A percentile compares a stretch with the other conserved stretches of the same genome.
Conservation (phyloP, 2,113 vertebrate genomes). For the Rattus rattus region DNA sequence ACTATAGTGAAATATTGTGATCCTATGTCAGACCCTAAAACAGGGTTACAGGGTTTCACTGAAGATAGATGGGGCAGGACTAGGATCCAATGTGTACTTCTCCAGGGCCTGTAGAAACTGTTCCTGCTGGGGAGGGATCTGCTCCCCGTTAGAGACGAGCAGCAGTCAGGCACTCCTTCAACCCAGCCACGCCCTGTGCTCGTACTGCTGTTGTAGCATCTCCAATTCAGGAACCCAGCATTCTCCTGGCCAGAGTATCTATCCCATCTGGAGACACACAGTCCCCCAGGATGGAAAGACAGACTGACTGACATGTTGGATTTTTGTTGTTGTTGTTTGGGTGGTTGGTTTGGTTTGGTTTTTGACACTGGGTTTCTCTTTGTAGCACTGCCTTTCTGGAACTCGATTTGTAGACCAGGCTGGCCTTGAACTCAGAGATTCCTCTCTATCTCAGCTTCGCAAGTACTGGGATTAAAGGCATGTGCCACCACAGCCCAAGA, state of each 20-base stretch:
- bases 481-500: not conserved
- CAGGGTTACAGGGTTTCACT: not conserved
- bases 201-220: not conserved
- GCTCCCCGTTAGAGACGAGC: not conserved
- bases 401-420: not conserved
- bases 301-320: not conserved
- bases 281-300: not conserved
- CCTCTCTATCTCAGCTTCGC: not conserved
- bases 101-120: not conserved
- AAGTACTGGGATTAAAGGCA: not conserved
- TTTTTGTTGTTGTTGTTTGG: not conserved
- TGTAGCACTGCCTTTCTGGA: not conserved
- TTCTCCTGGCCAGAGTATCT: not conserved
- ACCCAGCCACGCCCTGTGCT: too few species aligned
- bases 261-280: not conserved
- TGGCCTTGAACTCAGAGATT: not conserved
- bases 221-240: not conserved
- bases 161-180: not conserved
- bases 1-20: rapidly evolving
- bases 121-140: not conserved
- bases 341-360: too few species aligned
- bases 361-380: not conserved
- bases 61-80: not conserved
- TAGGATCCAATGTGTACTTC: not conserved
- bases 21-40: not conserved